phyloP scores from a whole-genome alignment of 2,888 invertebrate species.

The Sicus ferrugineus region DNA sequence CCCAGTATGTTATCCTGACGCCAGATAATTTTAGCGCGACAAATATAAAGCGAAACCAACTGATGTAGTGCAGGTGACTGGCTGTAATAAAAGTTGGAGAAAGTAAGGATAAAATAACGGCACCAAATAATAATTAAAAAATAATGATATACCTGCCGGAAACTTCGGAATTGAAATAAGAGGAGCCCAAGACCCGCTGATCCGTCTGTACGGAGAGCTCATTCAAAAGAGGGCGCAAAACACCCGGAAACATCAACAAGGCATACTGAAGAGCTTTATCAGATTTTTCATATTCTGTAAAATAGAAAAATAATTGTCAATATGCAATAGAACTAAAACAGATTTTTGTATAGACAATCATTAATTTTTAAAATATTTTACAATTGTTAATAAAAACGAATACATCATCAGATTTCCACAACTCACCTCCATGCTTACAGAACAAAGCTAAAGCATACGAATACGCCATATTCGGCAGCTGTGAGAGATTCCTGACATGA shows the following conservation, averaged over 20 bases:
- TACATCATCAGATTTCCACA: too few species aligned
- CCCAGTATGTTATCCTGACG: constrained; percentile 76
- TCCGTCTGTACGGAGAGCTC: constrained; percentile 80
- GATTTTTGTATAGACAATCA: too few species aligned
- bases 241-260: constrained; percentile 82
- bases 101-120: too few species aligned
- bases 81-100: constrained; percentile 52
- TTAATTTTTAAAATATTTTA: too few species aligned
- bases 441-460: constrained; percentile 80
- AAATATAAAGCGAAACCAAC: constrained; percentile 76
- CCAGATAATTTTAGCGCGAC: constrained; percentile 80
- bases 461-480: constrained; percentile 88
- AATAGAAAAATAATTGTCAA: constrained; percentile 21
- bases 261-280: constrained; percentile 77
- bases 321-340: too few species aligned
- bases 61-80: constrained; percentile 74
- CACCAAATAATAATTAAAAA: too few species aligned
- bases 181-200: constrained; percentile 68
- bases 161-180: constrained; percentile 59
- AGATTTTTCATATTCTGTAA: constrained; percentile 64
- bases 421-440: constrained; percentile 65
- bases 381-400: too few species aligned
- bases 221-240: constrained; percentile 76
- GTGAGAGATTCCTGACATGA: constrained; percentile 72
- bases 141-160: constrained; percentile 51